A percentile compares a stretch with the other conserved stretches of the same genome.
These are phyloP conservation scores for Chionodraco myersi DNA, from an alignment of 2,113 vertebrate species.

Conservation along the genomic window DNA sequence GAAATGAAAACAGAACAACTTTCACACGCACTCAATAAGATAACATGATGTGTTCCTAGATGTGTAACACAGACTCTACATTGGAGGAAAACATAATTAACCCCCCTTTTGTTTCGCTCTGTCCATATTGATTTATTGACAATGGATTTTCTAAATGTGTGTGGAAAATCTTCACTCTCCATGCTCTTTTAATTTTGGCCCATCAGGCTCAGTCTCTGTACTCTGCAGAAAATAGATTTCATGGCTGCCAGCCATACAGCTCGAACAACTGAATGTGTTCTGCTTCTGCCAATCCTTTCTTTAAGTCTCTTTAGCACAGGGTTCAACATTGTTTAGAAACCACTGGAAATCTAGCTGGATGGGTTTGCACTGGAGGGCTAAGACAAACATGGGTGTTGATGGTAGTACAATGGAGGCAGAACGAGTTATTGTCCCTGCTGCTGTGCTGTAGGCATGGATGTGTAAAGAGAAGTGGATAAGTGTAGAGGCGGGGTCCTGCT, in stretches of 20 bases:
- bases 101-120: slow-evolving; percentile 50
- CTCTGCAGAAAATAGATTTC: slow-evolving; percentile 57
- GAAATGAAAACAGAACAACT: slow-evolving; percentile 40
- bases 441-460: neutral
- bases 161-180: slow-evolving; percentile 53
- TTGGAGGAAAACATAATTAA: slow-evolving; percentile 56
- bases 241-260: slow-evolving; percentile 57
- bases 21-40: slow-evolving; percentile 40
- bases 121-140: slow-evolving; percentile 69
- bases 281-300: slow-evolving; percentile 33
- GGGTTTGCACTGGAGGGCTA: neutral
- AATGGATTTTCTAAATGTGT: slow-evolving; percentile 49
- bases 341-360: slow-evolving; percentile 25
- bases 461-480: no score
- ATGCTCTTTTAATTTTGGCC: slow-evolving; percentile 59
- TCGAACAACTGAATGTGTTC: slow-evolving; percentile 48
- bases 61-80: slow-evolving; percentile 22
- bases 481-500: no score
- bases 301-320: slow-evolving; percentile 30
- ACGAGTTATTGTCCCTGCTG: slow-evolving; percentile 10
- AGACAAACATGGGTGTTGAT: slow-evolving; percentile 23
- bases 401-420: slow-evolving; percentile 11
- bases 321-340: slow-evolving; percentile 52
- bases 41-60: slow-evolving; percentile 36
- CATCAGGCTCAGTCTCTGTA: slow-evolving; percentile 31